Evolutionary conservation across 2,113 vertebrate genomes (phyloP).

Genomic region (Tachysurus vachellii): DNA sequence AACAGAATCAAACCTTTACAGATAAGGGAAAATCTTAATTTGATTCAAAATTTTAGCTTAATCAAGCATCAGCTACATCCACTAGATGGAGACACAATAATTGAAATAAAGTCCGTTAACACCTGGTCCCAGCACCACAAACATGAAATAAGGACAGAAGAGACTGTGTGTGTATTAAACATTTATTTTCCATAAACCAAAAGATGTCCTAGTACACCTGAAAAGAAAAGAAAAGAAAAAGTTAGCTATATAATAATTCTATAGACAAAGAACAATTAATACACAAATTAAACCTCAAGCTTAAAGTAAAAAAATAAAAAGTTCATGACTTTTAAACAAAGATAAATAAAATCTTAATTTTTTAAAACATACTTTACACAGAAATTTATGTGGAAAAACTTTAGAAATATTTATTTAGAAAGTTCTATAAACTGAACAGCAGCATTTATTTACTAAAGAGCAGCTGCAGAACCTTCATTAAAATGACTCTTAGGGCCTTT

Average conservation of each 20-base stretch:
- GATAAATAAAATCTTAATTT: too few species aligned
- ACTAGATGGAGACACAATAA: background rate
- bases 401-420: too few species aligned
- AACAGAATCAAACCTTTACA: background rate
- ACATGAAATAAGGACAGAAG: background rate
- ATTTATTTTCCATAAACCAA: conserved; percentile 18
- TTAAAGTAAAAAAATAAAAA: too few species aligned
- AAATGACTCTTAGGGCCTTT: too few species aligned
- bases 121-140: background rate
- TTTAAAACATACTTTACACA: too few species aligned
- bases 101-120: background rate
- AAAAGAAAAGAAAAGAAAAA: too few species aligned
- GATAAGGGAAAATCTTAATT: background rate
- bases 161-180: background rate
- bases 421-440: too few species aligned
- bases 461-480: too few species aligned
- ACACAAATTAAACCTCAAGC: background rate
- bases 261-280: background rate
- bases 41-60: background rate
- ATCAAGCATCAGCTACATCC: background rate
- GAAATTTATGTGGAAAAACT: too few species aligned
- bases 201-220: conserved; percentile 1
- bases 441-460: too few species aligned
- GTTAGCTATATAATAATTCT: background rate
- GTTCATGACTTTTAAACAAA: too few species aligned